Conservation (phyloP, 1,140 invertebrate genomes). For the Brachionus paranguensis region DNA sequence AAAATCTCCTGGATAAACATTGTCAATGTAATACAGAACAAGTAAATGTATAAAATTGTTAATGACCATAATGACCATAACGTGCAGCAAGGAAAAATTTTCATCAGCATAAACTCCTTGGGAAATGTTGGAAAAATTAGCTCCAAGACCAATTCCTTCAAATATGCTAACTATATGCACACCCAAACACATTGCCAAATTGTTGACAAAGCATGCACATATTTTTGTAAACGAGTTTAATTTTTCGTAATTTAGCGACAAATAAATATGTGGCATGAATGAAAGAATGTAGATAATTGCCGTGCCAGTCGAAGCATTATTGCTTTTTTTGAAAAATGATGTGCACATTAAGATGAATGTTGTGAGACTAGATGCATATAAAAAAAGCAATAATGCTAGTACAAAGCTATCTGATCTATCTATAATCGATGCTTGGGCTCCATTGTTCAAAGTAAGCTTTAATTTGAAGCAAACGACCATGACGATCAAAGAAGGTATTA, state of each 20-base stretch:
- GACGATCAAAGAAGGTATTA: constrained; percentile 61
- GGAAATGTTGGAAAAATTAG: not conserved
- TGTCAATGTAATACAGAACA: constrained; percentile 65
- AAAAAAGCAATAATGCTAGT: constrained; percentile 44
- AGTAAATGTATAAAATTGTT: constrained; percentile 64
- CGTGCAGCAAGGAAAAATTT: constrained; percentile 48
- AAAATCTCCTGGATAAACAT: constrained; percentile 61
- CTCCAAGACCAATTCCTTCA: constrained; percentile 54
- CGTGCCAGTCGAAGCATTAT: constrained; percentile 46
- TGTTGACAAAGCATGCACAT: constrained; percentile 46
- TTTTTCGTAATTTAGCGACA: constrained; percentile 60
- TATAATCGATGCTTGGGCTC: constrained; percentile 51
- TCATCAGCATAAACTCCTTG: constrained; percentile 46
- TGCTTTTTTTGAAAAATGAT: constrained; percentile 42
- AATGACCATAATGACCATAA: constrained; percentile 61
- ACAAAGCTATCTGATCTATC: constrained; percentile 59
- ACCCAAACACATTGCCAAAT: constrained; percentile 50
- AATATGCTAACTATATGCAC: constrained; percentile 50
- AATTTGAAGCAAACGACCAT: constrained; percentile 56
- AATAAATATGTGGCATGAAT: constrained; percentile 57
- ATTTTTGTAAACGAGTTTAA: constrained; percentile 45
- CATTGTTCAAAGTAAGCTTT: constrained; percentile 24
- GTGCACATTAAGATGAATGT: constrained; percentile 36
- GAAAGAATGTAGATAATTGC: constrained; percentile 50
- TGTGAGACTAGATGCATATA: constrained; percentile 26